These are phyloP conservation scores for Drosophila rubida DNA, from an alignment of 2,888 invertebrate species.

Conservation along the genomic window DNA sequence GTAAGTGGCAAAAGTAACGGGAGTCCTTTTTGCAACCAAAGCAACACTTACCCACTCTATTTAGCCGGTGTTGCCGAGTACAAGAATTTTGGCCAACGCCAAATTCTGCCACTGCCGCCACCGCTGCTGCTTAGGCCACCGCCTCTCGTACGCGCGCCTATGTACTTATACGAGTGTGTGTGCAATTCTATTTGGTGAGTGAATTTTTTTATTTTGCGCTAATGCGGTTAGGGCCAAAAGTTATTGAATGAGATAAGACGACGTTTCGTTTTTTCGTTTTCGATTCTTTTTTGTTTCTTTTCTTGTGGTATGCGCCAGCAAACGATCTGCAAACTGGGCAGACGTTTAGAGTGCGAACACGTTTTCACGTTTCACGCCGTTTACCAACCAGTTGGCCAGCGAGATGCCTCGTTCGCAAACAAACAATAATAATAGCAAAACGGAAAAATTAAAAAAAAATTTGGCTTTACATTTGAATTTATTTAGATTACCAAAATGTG, in stretches of 20 bases:
- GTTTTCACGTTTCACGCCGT: conserved; percentile 14
- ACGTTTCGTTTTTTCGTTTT: neutral
- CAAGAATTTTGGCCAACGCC: conserved; percentile 1
- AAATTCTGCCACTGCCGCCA: neutral
- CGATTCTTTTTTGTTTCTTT: neutral
- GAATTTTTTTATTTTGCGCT: conserved; percentile 50
- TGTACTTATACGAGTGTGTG: conserved; percentile 7
- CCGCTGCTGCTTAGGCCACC: conserved; percentile 17
- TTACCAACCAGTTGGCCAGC: conserved; percentile 9
- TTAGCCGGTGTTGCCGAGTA: conserved; percentile 35
- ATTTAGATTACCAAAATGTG: conserved; percentile 31
- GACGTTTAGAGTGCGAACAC: conserved; percentile 16
- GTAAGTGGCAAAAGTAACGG: conserved; percentile 21
- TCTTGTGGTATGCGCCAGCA: neutral
- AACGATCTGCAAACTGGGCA: conserved; percentile 5
- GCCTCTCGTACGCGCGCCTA: conserved; percentile 34
- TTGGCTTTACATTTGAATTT: conserved; percentile 53
- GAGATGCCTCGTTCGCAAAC: conserved; percentile 32
- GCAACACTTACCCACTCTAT: conserved; percentile 32
- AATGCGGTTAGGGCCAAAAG: conserved; percentile 60
- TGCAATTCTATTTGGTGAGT: conserved; percentile 22
- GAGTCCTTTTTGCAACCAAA: conserved; percentile 9
- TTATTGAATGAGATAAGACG: conserved; percentile 13
- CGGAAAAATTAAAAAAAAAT: conserved; percentile 1
- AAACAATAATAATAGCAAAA: neutral